Evolutionary conservation across 2,888 invertebrate species (phyloP).

Genomic region (Cryptocephalus moraei): DNA sequence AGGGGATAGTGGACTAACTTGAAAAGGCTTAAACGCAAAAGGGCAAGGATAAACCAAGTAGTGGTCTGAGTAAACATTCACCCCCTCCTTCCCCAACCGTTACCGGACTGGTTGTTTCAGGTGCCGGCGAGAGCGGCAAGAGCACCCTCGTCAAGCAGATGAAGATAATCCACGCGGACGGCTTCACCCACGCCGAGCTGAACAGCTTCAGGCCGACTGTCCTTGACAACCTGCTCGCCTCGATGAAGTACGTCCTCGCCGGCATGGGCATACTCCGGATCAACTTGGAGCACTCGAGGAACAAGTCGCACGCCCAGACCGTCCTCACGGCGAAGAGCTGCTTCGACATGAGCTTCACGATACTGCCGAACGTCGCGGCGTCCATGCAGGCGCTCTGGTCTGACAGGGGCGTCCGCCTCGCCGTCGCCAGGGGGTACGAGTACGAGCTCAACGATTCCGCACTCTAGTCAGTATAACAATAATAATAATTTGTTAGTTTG

Average conservation of each 20-base stretch:
- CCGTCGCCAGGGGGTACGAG: slow-evolving; percentile 55
- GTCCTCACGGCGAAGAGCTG: slow-evolving; percentile 43
- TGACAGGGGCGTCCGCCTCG: slow-evolving; percentile 51
- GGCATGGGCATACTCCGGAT: slow-evolving; percentile 55
- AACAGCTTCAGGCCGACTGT: slow-evolving; percentile 53
- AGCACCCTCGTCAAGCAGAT: slow-evolving; percentile 59
- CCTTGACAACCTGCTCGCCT: slow-evolving; percentile 52
- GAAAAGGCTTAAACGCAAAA: too few species aligned
- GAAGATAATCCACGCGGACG: slow-evolving; percentile 59
- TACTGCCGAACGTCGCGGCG: slow-evolving; percentile 42
- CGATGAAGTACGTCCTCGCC: slow-evolving; percentile 57
- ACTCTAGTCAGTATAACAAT: slow-evolving; percentile 46
- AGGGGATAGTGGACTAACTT: too few species aligned
- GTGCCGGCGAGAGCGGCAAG: slow-evolving; percentile 58
- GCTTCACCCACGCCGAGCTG: slow-evolving; percentile 50
- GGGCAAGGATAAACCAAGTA: too few species aligned
- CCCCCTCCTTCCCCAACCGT: not conserved
- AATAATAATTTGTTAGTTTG: not conserved
- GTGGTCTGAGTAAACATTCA: not conserved
- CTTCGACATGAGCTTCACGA: slow-evolving; percentile 45
- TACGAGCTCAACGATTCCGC: slow-evolving; percentile 59
- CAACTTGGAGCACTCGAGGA: slow-evolving; percentile 48
- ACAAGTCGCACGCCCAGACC: slow-evolving; percentile 47
- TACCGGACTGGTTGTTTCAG: slow-evolving; percentile 26
- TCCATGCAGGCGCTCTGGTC: slow-evolving; percentile 50